Base-by-base conservation (phyloP, 2,113 vertebrate species). In the Gopherus flavomarginatus region DNA sequence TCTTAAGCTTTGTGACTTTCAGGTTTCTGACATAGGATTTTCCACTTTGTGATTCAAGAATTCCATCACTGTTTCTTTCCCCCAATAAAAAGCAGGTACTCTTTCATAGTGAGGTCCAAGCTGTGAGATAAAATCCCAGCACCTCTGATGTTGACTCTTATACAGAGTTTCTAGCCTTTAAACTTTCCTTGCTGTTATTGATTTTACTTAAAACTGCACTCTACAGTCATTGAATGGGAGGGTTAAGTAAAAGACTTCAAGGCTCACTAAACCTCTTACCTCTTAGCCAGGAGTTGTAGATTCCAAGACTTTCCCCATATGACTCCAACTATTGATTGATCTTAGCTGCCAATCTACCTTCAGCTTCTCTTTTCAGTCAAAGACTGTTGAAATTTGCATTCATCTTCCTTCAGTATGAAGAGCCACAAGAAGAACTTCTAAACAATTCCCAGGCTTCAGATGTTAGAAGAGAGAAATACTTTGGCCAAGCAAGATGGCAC, bases 401-500 rank as follows among this genome's bases (percentile, higher is more conserved):
- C 19, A 1, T 50, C 42, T 93, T 85, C 49, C 72, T 53, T 69
- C 42, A 0, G 81, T 90, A 53, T 1, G 3, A 83, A 92, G 53
- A 65, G 57, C 31, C 54, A 5, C 83, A 85, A 95, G 94, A 87
- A 85, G 57, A 75, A 27, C 83, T 95, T 94, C 90, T 89, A 54
- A 95, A 95, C 72, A 50, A 91, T 95, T 94, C 94, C 91, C 92
- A 85, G 96, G 52, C 81, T 94, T 96, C 88, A 96, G 52, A 81
- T 89, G 75, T 94, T 93, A 94, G 93, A 94, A 57, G 62, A 92
- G 65, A 94, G 88, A 24, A 94, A 95, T 87, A 90, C 5, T 88
- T 93, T 84, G 86, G 16, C 86, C 53, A 90, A 96, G 90, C 97
- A 97, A 95, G 96, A 96, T 97, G 96, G 92, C 94, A 97, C 95